These are phyloP conservation scores for Callosobruchus maculatus DNA, from an alignment of 2,888 invertebrate genomes.

Conservation along the genomic window DNA sequence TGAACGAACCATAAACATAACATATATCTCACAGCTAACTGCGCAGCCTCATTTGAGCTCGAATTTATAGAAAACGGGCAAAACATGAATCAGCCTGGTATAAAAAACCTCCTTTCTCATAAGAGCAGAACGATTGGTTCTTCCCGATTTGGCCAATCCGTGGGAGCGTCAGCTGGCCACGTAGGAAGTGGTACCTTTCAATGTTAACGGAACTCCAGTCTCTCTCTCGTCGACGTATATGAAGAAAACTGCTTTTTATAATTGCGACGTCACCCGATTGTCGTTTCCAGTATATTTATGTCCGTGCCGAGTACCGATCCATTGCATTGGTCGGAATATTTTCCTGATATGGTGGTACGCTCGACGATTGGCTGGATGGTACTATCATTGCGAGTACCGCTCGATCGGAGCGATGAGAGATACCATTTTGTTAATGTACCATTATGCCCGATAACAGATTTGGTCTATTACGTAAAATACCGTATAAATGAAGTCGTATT, in stretches of 20 bases:
- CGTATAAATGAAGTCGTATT: no score
- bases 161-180: slow-evolving; percentile 18
- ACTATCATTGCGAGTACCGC: neutral
- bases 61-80: no score
- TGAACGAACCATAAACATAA: no score
- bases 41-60: no score
- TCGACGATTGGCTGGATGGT: neutral
- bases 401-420: neutral
- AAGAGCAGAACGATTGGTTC: slow-evolving; percentile 5
- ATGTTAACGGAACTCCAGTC: slow-evolving; percentile 20
- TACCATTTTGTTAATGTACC: neutral
- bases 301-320: neutral
- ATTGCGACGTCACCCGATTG: slow-evolving; percentile 12
- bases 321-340: neutral
- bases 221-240: slow-evolving; percentile 19
- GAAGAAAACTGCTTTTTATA: slow-evolving; percentile 21
- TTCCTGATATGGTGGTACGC: neutral
- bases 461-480: no score
- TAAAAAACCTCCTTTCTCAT: no score
- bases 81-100: no score
- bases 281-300: neutral
- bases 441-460: no score
- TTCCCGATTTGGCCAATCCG: slow-evolving; percentile 15
- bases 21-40: no score
- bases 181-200: slow-evolving; percentile 19